Evolutionary conservation across 30 jellyfish, hydroid and myxozoan species (phyloP), one percentile per base, ranked within the genome.

Genomic region (Cassiopea xamachana): DNA sequence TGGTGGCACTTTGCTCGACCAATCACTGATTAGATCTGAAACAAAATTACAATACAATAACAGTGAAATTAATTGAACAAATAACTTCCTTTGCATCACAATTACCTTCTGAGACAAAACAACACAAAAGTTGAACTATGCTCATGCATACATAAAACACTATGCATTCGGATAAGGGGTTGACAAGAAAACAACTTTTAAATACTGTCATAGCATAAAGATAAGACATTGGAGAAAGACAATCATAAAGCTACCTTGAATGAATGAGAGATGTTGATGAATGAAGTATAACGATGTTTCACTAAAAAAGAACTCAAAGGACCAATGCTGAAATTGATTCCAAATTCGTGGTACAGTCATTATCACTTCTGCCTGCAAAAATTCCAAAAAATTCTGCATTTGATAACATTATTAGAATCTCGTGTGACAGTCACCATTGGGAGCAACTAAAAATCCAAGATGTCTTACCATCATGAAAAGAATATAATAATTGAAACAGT

Each of bases 301-400:
- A n/a, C 60, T 79, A 83, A 95, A 86, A 12, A 88, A 46, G 14
- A 95, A 73, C 69, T 95, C 99, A 74, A 94, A 95, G 12, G 99
- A 85, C 99, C 99, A 95, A 77, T 92, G 99, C 79, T 95, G 99
- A 70, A 95, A 95, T 71, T 95, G 99, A 87, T 95, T 95, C 99
- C 99, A 95, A 46, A 95, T 88, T n/a, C 99, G 75, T 43, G 99
- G 99, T 43, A 95, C 92, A 19, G 97, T 88, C 99, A 95, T 95
- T 73, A 87, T 90, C 43, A 95, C 64, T n/a, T 92, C 99, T 80
- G 93, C 94, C 99, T 95, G 67, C 10, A 91, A 68, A 19, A n/a
- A 9, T 64, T 8, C 75, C 9, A 74, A 49, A 2, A 44, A 68
- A 27, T 27, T 27, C 39, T 27, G 39, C 39, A 27, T 27, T 27